Evolutionary conservation across 23 tunicate species (phyloP).

Genomic region (Oikopleura albicans): DNA sequence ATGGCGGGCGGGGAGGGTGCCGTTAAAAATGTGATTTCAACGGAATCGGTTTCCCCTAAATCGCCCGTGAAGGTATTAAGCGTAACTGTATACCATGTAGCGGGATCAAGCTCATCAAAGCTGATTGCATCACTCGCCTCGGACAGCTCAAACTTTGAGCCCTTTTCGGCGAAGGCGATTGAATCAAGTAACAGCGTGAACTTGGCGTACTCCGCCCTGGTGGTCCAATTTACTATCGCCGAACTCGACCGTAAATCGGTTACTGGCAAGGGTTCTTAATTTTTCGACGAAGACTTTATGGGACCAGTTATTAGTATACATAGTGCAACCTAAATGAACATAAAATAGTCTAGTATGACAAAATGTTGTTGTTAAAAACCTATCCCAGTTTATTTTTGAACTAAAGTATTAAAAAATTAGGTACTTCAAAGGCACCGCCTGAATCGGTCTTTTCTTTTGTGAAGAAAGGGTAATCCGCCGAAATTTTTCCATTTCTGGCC

Average conservation of each 20-base stretch:
- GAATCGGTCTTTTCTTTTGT: too few species aligned
- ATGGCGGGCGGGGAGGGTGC: neutral
- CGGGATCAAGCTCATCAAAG: neutral
- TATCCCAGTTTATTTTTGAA: too few species aligned
- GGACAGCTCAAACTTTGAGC: neutral
- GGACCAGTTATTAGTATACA: too few species aligned
- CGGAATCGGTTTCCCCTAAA: neutral
- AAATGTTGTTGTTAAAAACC: too few species aligned
- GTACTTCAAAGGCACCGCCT: too few species aligned
- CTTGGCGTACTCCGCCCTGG: neutral
- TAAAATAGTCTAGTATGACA: too few species aligned
- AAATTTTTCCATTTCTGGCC: too few species aligned
- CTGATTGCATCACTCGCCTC: neutral
- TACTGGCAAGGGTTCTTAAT: too few species aligned
- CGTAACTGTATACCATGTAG: neutral
- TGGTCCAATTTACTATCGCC: neutral
- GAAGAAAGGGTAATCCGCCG: too few species aligned
- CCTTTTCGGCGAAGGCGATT: neutral
- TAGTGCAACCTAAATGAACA: too few species aligned
- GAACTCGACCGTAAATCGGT: neutral
- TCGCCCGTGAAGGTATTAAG: neutral
- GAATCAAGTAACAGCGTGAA: neutral
- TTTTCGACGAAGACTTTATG: too few species aligned
- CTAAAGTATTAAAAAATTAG: too few species aligned
- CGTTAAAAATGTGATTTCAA: neutral